Percentiles rank a stretch among this genome's conserved stretches.
These are phyloP conservation scores for Uromys caudimaculatus DNA, from an alignment of 2,797 vertebrate species.

Conservation along the genomic window DNA sequence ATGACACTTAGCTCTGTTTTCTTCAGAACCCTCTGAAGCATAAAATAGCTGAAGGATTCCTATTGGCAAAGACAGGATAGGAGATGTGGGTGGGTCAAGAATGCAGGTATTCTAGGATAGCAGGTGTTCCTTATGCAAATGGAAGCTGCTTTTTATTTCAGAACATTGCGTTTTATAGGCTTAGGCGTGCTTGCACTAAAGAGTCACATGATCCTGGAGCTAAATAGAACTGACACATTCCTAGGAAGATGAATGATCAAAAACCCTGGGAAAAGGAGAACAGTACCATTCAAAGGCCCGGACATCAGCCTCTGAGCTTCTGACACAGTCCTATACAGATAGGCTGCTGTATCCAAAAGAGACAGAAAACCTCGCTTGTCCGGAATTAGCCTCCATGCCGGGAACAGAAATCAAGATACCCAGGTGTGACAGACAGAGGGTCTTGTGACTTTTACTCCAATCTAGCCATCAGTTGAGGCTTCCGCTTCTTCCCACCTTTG, in stretches of 20 bases:
- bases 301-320: not conserved
- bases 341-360: not conserved
- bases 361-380: constrained; percentile 8
- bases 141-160: constrained; percentile 23
- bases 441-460: not conserved
- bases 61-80: not conserved
- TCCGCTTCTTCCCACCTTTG: not conserved
- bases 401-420: not conserved
- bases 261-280: constrained; percentile 2
- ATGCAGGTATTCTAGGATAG: not conserved
- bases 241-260: not conserved
- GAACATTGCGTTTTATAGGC: not conserved
- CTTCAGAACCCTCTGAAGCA: not conserved
- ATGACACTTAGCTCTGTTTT: not conserved
- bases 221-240: not conserved
- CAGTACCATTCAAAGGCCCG: not conserved
- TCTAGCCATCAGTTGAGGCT: not conserved
- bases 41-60: not conserved
- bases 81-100: not conserved
- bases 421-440: not conserved
- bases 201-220: not conserved
- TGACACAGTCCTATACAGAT: not conserved
- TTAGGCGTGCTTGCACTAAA: not conserved
- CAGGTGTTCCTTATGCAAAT: not conserved
- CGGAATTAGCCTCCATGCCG: not conserved